Evolutionary conservation across 2,888 invertebrate genomes (phyloP), one percentile per base, ranked within the genome.

Genomic region (Heteromurus nitidus): DNA sequence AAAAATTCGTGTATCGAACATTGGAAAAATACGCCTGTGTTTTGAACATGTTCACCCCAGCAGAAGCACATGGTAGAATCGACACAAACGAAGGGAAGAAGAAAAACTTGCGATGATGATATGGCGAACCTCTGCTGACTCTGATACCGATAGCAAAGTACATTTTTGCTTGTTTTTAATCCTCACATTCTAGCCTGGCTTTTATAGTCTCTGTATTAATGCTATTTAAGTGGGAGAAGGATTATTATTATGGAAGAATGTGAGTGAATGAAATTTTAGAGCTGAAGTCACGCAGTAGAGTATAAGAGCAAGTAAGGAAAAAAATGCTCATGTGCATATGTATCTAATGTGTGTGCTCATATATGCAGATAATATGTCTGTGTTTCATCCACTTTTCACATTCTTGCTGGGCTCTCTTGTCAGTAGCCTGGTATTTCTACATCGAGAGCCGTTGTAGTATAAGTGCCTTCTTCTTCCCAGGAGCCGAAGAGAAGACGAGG

Each of bases 161-260:
- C 62, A 30, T 62, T 62, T 62, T 62, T 62, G 5, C 47, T n/a
- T 55, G 20, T 62, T 58, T 30, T 62, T 31, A 62, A 31, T 18
- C 62, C 13, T 62, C 62, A 28, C 7, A 26, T 18, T 53, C 18
- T 60, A 5, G 26, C 18, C 62, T 62, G 62, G n/a, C 20, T 62
- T 2, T 13, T 30, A 31, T 28, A 11, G 55, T 55, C 2, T 28
- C n/a, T 62, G 16, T 20, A 62, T 62, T 62, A 62, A n/a, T 30
- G 31, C 31, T n/a, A 62, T 62, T 60, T 28, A 3, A 60, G 16
- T 62, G 13, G 44, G 13, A n/a, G 44, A 13, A 26, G 55, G 9
- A 55, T 55, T 55, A 55, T 16, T 16, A 5, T 47, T 13, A 62
- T 62, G 62, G 62, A 62, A 18, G 62, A 31, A 31, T 62, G 31